Evolutionary conservation across 2,888 invertebrate species (phyloP).

Genomic region (Euspilapteryx auroguttella): DNA sequence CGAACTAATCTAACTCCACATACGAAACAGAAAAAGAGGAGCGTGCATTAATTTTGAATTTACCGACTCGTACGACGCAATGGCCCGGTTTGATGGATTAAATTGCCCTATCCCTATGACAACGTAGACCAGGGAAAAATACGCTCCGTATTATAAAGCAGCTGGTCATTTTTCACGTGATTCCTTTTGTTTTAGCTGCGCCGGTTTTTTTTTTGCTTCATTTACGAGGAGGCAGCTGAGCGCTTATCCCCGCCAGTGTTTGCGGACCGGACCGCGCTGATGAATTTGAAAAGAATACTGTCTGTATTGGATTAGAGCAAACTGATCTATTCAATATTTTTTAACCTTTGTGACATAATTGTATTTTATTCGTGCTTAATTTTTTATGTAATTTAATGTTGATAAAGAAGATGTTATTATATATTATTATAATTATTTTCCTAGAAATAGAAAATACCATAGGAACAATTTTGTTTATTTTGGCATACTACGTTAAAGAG

Average conservation of each 20-base stretch:
- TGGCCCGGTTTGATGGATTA: slow-evolving; percentile 55
- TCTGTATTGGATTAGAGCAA: slow-evolving; percentile 43
- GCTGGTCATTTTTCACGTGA: slow-evolving; percentile 60
- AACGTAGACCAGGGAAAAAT: slow-evolving; percentile 58
- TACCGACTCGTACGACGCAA: slow-evolving; percentile 44
- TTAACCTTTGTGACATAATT: no score
- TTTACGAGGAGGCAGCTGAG: not conserved
- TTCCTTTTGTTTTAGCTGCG: slow-evolving; percentile 47
- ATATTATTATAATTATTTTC: no score
- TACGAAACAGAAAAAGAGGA: slow-evolving; percentile 42
- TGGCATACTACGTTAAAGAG: no score
- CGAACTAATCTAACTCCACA: slow-evolving; percentile 7
- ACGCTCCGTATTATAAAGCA: slow-evolving; percentile 55
- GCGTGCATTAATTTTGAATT: slow-evolving; percentile 51
- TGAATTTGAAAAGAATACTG: slow-evolving; percentile 37
- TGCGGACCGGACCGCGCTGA: slow-evolving; percentile 23
- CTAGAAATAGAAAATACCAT: no score
- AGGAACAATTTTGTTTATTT: no score
- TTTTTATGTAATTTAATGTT: no score
- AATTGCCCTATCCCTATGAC: slow-evolving; percentile 61
- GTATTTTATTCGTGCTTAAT: no score
- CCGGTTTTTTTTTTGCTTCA: slow-evolving; percentile 3
- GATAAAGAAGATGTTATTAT: no score
- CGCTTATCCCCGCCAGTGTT: slow-evolving; percentile 34
- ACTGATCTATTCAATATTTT: slow-evolving; percentile 12